Evolutionary conservation across 2,797 vertebrate species (phyloP).

Genomic region (Prionace glauca): DNA sequence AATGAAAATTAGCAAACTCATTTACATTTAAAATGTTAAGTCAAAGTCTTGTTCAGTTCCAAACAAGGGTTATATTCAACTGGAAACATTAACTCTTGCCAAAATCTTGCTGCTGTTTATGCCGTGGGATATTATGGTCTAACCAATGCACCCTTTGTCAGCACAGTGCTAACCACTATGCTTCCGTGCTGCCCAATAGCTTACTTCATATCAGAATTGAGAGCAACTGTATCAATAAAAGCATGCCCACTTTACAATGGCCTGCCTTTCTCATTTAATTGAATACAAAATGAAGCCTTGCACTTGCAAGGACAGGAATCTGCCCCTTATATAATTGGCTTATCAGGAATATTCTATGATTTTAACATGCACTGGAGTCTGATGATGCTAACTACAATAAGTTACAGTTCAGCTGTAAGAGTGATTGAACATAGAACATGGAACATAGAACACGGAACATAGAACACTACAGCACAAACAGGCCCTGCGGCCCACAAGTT

Average conservation of each 20-base stretch:
- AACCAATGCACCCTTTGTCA: no score
- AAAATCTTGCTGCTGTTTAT: no score
- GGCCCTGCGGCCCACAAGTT: no score
- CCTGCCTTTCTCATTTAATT: background rate
- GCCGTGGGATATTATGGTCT: no score
- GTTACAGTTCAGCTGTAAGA: background rate
- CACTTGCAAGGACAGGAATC: background rate
- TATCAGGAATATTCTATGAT: background rate
- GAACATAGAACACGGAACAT: no score
- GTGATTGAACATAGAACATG: background rate
- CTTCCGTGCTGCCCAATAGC: background rate
- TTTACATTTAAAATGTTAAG: background rate
- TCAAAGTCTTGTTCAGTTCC: background rate
- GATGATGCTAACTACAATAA: background rate
- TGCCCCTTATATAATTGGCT: background rate
- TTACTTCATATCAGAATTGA: background rate
- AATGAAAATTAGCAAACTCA: background rate
- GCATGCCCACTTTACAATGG: background rate
- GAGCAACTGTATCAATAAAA: background rate
- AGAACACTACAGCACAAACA: no score
- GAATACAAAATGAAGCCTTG: background rate
- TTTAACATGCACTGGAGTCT: background rate
- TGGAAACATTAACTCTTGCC: no score
- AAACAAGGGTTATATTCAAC: no score
- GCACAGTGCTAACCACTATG: no score